Evolutionary conservation across 2,888 invertebrate genomes (phyloP).

Genomic region (Andrena dorsata): DNA sequence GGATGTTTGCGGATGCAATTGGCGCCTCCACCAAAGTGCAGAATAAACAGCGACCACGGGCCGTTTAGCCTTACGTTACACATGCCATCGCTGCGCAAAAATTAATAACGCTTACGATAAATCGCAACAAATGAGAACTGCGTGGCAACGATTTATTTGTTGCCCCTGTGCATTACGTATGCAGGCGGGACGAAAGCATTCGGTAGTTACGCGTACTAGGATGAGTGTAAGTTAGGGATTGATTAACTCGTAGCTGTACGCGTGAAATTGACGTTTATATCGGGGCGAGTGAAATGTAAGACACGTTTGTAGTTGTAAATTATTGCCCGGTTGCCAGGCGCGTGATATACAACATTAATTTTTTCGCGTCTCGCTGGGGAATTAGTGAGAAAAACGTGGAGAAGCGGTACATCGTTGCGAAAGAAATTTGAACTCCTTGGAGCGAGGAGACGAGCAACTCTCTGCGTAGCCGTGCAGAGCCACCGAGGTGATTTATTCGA

Average conservation of each 20-base stretch:
- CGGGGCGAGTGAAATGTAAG: background rate
- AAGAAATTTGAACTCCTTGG: slow-evolving; percentile 81
- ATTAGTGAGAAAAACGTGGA: slow-evolving; percentile 53
- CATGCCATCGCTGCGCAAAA: slow-evolving; percentile 29
- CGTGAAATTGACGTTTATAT: background rate
- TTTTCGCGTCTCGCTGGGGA: background rate
- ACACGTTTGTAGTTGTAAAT: background rate
- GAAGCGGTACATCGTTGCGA: slow-evolving; percentile 72
- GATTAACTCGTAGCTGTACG: background rate
- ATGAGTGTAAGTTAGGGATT: background rate
- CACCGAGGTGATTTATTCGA: slow-evolving; percentile 83
- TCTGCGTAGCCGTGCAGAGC: slow-evolving; percentile 76
- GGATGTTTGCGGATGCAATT: slow-evolving; percentile 40
- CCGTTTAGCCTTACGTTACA: slow-evolving; percentile 51
- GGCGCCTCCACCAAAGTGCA: slow-evolving; percentile 17
- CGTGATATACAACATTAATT: background rate
- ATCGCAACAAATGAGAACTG: slow-evolving; percentile 10
- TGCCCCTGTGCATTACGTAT: slow-evolving; percentile 4
- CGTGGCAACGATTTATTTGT: slow-evolving; percentile 17
- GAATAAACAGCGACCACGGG: slow-evolving; percentile 34
- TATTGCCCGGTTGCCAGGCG: background rate
- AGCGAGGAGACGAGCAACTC: slow-evolving; percentile 69
- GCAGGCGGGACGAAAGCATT: slow-evolving; percentile 31
- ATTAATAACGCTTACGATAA: slow-evolving; percentile 36
- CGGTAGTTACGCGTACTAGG: background rate